Conservation (phyloP, 1,140 invertebrate species). For the Aleiodes sp. region DNA sequence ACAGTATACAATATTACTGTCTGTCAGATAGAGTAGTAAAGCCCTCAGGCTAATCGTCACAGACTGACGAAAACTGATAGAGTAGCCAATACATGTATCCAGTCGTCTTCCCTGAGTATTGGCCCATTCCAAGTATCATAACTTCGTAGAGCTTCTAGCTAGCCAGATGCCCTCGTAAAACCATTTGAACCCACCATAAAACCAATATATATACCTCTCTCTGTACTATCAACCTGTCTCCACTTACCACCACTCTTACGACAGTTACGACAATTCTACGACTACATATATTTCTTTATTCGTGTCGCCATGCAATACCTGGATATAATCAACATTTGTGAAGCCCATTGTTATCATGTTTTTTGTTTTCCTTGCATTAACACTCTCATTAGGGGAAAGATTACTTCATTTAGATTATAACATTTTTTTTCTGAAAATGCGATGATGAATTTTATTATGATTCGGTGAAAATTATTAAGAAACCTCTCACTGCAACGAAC, state of each 20-base stretch:
- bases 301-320: neutral
- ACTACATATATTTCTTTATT: neutral
- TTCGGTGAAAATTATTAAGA: slow-evolving; percentile 1
- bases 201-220: neutral
- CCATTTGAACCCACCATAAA: slow-evolving; percentile 37
- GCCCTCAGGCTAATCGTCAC: neutral
- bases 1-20: neutral
- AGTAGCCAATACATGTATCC: neutral
- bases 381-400: no score
- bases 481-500: neutral
- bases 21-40: neutral
- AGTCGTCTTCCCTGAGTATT: no score
- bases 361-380: no score
- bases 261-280: slow-evolving; percentile 7
- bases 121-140: no score
- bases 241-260: slow-evolving; percentile 16
- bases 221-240: slow-evolving; percentile 5
- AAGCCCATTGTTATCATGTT: neutral
- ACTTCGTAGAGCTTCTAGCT: slow-evolving; percentile 34
- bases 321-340: neutral
- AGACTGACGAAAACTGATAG: neutral
- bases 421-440: neutral
- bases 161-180: slow-evolving; percentile 58
- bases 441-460: neutral
- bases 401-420: no score